Conservation (phyloP, 1,140 invertebrate species). For the Aphelenchoides fujianensis region DNA sequence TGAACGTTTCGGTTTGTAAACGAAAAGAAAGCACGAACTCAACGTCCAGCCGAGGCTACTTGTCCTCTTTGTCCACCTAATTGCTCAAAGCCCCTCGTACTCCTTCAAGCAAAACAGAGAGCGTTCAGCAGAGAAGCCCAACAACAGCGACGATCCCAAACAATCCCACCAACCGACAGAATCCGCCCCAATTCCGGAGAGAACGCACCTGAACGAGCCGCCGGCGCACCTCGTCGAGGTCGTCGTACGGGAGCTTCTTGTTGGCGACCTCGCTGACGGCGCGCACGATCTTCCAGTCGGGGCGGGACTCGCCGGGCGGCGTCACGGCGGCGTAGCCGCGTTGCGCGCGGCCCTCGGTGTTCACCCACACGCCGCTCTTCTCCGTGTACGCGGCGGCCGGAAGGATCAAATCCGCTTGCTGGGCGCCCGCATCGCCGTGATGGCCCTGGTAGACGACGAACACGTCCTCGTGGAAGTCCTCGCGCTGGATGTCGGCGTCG, state of each 20-base stretch:
- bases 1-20: too few species aligned
- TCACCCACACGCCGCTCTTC: constrained; percentile 92
- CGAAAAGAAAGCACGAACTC: too few species aligned
- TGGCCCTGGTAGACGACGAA: constrained; percentile 94
- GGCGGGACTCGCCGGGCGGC: constrained; percentile 85
- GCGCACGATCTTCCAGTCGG: constrained; percentile 97
- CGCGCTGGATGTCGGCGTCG: constrained; percentile 74
- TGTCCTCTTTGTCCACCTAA: too few species aligned
- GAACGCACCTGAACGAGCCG: constrained; percentile 72
- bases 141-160: too few species aligned
- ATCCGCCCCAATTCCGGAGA: too few species aligned
- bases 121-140: too few species aligned
- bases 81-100: too few species aligned
- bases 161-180: too few species aligned
- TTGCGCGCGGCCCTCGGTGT: constrained; percentile 94
- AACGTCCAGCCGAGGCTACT: too few species aligned
- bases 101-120: too few species aligned
- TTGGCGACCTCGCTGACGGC: constrained; percentile 81
- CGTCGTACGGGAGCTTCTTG: constrained; percentile 81
- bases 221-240: constrained; percentile 75
- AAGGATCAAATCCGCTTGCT: constrained; percentile 85
- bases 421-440: constrained; percentile 88
- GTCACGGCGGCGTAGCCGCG: constrained; percentile 78
- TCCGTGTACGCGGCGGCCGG: constrained; percentile 98
- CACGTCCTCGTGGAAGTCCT: constrained; percentile 76